A percentile compares a stretch with the other conserved stretches of the same genome.
Evolutionary conservation across 2,888 invertebrate species (phyloP).

Genomic region (Pedicia rivosa): DNA sequence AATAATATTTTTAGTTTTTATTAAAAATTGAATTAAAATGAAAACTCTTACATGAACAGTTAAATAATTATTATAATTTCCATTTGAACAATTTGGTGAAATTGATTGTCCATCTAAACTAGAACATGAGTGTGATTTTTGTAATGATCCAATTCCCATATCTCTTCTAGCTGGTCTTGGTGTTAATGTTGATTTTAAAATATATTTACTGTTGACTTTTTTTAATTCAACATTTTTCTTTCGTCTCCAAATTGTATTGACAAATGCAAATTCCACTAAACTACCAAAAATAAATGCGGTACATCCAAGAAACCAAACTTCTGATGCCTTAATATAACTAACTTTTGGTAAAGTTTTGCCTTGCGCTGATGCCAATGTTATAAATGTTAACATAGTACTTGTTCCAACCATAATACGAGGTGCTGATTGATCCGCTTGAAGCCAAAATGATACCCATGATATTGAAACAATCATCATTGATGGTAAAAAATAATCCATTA

Average conservation of each 20-base stretch:
- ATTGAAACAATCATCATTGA: constrained; percentile 74
- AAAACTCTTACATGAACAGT: constrained; percentile 49
- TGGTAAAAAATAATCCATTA: constrained; percentile 78
- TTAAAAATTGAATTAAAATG: constrained; percentile 6
- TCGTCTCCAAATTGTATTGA: constrained; percentile 75
- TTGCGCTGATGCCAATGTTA: constrained; percentile 70
- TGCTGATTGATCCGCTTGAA: constrained; percentile 72
- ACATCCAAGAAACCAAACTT: constrained; percentile 79
- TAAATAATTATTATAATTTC: constrained; percentile 49
- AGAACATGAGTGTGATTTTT: constrained; percentile 56
- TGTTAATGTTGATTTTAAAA: constrained; percentile 67
- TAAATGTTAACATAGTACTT: constrained; percentile 74
- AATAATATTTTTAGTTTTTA: constrained; percentile 5
- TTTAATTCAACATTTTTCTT: constrained; percentile 35
- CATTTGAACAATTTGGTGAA: constrained; percentile 25
- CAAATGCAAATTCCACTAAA: constrained; percentile 75
- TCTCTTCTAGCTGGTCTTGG: constrained; percentile 60
- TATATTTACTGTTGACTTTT: constrained; percentile 56
- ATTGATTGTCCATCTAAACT: constrained; percentile 37
- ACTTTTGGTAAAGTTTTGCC: constrained; percentile 76
- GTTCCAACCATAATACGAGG: constrained; percentile 69
- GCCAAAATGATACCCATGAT: constrained; percentile 82
- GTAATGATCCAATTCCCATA: constrained; percentile 41
- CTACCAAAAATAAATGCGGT: constrained; percentile 73
- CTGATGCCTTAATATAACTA: constrained; percentile 78